phyloP scores from a whole-genome alignment of 1,140 invertebrate genomes.

The Heliothis virescens region DNA sequence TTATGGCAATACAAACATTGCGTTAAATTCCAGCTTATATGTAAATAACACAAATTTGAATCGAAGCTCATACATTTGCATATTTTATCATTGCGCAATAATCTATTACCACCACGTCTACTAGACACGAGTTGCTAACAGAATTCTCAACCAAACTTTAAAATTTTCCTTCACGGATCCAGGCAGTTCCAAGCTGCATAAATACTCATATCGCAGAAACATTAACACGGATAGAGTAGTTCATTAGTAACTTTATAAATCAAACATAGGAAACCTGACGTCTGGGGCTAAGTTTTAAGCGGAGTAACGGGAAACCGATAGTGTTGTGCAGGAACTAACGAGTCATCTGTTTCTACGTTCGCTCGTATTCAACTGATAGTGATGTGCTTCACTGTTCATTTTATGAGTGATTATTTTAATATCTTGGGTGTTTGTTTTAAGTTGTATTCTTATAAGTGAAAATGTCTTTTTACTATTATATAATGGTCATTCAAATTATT shows the following conservation, averaged over 20 bases:
- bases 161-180: no score
- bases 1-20: no score
- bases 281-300: constrained; percentile 20
- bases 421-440: not conserved
- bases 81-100: no score
- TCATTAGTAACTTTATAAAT: constrained; percentile 35
- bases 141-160: no score
- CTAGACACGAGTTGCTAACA: no score
- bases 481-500: no score
- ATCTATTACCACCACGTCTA: no score
- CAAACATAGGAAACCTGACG: constrained; percentile 26
- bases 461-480: no score
- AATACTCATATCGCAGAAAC: not conserved
- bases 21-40: no score
- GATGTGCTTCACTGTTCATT: not conserved
- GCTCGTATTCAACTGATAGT: constrained; percentile 3
- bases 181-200: not conserved
- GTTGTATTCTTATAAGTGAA: not conserved
- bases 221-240: constrained; percentile 13
- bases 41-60: no score
- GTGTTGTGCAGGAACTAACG: constrained; percentile 23
- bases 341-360: constrained; percentile 15
- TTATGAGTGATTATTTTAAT: not conserved
- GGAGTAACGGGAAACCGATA: constrained; percentile 20
- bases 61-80: no score